Evolutionary conservation across 2,888 invertebrate genomes (phyloP), one percentile per base, ranked within the genome.

Genomic region (Chamaedrilus cognettii): DNA sequence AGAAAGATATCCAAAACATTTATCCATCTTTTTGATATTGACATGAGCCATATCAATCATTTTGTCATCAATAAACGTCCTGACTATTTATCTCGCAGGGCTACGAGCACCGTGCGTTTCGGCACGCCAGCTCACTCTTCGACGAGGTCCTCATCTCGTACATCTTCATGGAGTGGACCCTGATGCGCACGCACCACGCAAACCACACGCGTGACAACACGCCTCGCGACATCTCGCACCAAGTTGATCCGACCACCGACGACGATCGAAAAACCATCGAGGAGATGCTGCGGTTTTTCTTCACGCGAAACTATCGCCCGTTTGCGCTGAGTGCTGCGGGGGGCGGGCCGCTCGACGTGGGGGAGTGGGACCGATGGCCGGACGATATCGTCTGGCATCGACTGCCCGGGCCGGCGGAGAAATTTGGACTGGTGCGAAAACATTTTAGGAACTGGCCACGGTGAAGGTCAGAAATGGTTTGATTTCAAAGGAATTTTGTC

Each of bases 121-220:
- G 26, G n/a, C 66, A 68, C 23, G 65, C 71, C 0, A 63, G 51
- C n/a, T 31, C 51, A 19, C 63, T 74, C 15, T 65, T 74, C 31
- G 62, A 65, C 32, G 30, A 31, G 2, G 52, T 73, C 4, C 15
- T 35, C 28, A 58, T 74, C 26, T 49, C 65, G 5, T 72, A 70
- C 51, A 68, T 74, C 23, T 70, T 72, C 59, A 74, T 74, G 74
- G 74, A 74, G 57, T 74, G 74, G 74, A 26, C 65, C n/a, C 23
- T 67, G 19, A 74, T 74, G 72, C 63, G 42, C 23, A 34, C 42
- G 28, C 55, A 55, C 56, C 63, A 65, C 33, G 19, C 1, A 1
- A 5, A 1, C 11, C 7, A 42, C 7, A 7, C 7, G 19, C 19
- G 11, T 42, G 42, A 42, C 42, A 42, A 42, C 42, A 42, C 7